Percentiles rank a stretch among this genome's conserved stretches.
Evolutionary conservation across 2,113 vertebrate species (phyloP).

Genomic region (Cephalopterus ornatus): DNA sequence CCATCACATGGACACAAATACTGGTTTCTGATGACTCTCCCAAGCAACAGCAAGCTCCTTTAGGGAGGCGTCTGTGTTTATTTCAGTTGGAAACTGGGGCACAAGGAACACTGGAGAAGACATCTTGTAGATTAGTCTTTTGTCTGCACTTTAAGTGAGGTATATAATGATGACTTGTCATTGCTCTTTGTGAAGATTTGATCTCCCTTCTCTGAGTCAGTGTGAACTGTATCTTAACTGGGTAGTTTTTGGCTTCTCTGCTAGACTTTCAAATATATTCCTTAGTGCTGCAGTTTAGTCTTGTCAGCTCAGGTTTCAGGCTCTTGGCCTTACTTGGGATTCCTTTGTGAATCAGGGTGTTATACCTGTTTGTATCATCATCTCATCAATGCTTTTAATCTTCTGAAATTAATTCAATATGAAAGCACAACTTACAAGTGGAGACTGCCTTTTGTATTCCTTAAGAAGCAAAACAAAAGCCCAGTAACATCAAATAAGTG

Average conservation of each 20-base stretch:
- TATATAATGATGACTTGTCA: background rate
- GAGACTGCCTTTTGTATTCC: background rate
- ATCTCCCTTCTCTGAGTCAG: background rate
- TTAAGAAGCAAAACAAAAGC: background rate
- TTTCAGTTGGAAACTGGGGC: background rate
- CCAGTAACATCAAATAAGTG: background rate
- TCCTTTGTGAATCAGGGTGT: slow-evolving; percentile 12
- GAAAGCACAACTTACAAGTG: background rate
- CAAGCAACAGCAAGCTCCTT: background rate
- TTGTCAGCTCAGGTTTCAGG: background rate
- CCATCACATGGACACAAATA: background rate
- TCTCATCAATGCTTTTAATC: background rate
- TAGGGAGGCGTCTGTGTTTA: background rate
- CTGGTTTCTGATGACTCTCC: background rate
- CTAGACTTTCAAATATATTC: background rate
- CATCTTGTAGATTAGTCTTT: background rate
- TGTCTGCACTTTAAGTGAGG: background rate
- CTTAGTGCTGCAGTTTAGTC: background rate
- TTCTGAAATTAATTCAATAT: background rate
- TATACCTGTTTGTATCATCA: background rate
- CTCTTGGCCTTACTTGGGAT: background rate
- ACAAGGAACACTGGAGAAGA: background rate
- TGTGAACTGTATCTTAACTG: background rate
- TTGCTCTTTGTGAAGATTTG: background rate
- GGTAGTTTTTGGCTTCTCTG: background rate